A percentile compares a stretch with the other conserved stretches of the same genome.
phyloP scores from a whole-genome alignment of 2,113 vertebrate genomes.

The Sinosuthora webbiana region DNA sequence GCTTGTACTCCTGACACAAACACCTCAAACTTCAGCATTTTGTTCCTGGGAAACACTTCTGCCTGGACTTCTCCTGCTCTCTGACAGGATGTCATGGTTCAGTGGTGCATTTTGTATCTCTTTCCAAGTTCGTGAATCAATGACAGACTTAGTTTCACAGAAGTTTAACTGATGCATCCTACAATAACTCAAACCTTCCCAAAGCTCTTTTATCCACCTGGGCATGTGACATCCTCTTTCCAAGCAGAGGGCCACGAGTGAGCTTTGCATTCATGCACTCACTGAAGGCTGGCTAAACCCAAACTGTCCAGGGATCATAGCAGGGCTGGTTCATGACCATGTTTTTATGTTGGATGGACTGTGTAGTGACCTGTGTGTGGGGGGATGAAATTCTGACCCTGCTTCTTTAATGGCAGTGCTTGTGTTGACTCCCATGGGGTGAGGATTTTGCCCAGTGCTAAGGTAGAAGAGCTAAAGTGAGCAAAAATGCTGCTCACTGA shows the following conservation, averaged over 20 bases:
- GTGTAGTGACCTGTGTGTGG: background rate
- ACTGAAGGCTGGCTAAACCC: background rate
- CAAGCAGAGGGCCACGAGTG: background rate
- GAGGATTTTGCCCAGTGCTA: background rate
- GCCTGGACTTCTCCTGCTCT: background rate
- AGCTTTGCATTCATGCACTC: background rate
- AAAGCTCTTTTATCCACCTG: background rate
- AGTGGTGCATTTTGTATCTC: background rate
- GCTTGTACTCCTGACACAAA: background rate
- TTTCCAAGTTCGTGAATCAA: background rate
- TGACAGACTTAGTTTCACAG: background rate
- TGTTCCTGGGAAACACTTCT: background rate
- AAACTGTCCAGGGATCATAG: background rate
- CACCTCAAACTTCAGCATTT: background rate
- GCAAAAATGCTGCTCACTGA: conserved; percentile 4
- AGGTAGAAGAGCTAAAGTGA: background rate
- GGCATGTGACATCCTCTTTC: background rate
- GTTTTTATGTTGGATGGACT: background rate
- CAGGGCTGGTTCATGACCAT: background rate
- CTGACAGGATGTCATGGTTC: background rate
- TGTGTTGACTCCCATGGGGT: accelerated
- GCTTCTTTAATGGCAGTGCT: background rate
- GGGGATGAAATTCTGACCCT: background rate
- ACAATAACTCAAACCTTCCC: background rate
- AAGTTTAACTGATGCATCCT: background rate